phyloP scores from a whole-genome alignment of 1,140 invertebrate genomes.

The Dinothrombium tinctorium region DNA sequence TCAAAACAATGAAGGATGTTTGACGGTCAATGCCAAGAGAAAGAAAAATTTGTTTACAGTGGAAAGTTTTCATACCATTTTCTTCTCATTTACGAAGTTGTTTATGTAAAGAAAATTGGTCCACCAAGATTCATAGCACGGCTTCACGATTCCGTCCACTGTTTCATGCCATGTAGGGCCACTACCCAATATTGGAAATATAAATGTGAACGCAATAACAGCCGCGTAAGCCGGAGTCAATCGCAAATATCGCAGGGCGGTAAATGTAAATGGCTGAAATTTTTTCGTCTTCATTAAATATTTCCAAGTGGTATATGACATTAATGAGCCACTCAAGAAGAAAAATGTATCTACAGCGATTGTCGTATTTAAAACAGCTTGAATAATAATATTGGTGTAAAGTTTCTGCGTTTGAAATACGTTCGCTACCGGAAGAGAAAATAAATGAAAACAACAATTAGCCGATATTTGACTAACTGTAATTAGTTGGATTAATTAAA shows the following conservation, averaged over 20 bases:
- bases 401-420: background rate
- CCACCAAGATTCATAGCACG: constrained; percentile 16
- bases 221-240: constrained; percentile 12
- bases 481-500: constrained; percentile 1
- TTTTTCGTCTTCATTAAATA: constrained; percentile 5
- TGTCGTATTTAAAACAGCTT: constrained; percentile 1
- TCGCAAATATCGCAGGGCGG: constrained; percentile 1
- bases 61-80: constrained; percentile 8
- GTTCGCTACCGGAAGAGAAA: background rate
- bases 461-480: background rate
- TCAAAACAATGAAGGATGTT: no score
- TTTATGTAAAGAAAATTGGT: constrained; percentile 14
- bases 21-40: no score
- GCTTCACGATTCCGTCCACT: constrained; percentile 3
- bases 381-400: background rate
- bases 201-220: constrained; percentile 5
- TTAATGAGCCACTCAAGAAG: constrained; percentile 6
- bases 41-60: no score
- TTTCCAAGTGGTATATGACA: constrained; percentile 7
- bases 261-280: constrained; percentile 4
- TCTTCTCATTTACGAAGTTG: constrained; percentile 5
- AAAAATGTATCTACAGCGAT: constrained; percentile 12
- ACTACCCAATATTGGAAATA: constrained; percentile 8
- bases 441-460: background rate
- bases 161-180: constrained; percentile 13